Percentiles rank a stretch among this genome's conserved stretches.
phyloP scores from a whole-genome alignment of 1,140 invertebrate genomes.

The Leptinotarsa texana region DNA sequence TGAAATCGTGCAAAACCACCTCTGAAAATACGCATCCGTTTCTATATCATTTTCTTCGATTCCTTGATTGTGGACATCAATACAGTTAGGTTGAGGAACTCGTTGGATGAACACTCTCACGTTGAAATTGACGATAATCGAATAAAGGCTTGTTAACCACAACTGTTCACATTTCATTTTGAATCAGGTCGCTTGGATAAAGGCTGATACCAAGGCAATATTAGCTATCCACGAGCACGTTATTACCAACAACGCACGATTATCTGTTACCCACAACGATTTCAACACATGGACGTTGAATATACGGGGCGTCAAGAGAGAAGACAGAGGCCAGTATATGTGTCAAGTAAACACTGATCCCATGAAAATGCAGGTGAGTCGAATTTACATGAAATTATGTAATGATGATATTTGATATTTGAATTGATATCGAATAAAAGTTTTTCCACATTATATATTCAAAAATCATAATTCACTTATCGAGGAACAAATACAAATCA shows the following conservation, averaged over 20 bases:
- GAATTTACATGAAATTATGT: background rate
- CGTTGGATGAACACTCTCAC: slow-evolving; percentile 10
- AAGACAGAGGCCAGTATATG: slow-evolving; percentile 87
- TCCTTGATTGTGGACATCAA: background rate
- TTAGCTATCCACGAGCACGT: slow-evolving; percentile 90
- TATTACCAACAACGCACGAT: slow-evolving; percentile 85
- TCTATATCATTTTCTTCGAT: background rate
- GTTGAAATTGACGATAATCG: slow-evolving; percentile 28
- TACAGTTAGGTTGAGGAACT: slow-evolving; percentile 13
- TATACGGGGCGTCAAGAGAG: slow-evolving; percentile 78
- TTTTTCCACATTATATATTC: too few species aligned
- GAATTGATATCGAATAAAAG: too few species aligned
- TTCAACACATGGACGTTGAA: slow-evolving; percentile 86
- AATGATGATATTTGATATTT: too few species aligned
- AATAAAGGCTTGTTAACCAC: slow-evolving; percentile 28
- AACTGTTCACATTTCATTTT: slow-evolving; percentile 42
- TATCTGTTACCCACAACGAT: slow-evolving; percentile 85
- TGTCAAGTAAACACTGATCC: slow-evolving; percentile 94
- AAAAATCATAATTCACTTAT: too few species aligned
- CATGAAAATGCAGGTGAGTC: slow-evolving; percentile 84
- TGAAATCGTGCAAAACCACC: too few species aligned
- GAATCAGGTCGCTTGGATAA: slow-evolving; percentile 87
- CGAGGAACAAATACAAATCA: too few species aligned
- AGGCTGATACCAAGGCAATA: slow-evolving; percentile 88
- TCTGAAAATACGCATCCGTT: background rate